These are phyloP conservation scores for Drosophila sulfurigaster DNA, from an alignment of 1,140 invertebrate genomes.

Conservation along the genomic window DNA sequence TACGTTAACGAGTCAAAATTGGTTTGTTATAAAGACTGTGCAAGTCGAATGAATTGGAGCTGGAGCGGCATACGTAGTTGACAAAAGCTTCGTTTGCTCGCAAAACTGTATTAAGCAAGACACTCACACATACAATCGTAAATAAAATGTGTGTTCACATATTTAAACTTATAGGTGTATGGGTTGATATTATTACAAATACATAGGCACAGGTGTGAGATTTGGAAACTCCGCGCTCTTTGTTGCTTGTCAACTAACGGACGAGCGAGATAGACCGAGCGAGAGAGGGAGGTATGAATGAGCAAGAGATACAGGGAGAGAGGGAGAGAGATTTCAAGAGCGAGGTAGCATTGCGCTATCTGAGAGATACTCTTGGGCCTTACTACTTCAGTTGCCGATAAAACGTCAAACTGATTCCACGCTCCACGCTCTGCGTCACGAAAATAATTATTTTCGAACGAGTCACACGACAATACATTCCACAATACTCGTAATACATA, in stretches of 20 bases:
- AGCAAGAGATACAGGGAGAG: not conserved
- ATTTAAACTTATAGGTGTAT: not conserved
- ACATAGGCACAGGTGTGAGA: slow-evolving; percentile 30
- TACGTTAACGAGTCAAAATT: slow-evolving; percentile 7
- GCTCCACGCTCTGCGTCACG: slow-evolving; percentile 47
- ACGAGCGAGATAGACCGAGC: slow-evolving; percentile 12
- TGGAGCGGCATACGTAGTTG: not conserved
- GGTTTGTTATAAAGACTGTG: slow-evolving; percentile 4
- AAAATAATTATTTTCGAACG: slow-evolving; percentile 53
- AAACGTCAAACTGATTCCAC: slow-evolving; percentile 69
- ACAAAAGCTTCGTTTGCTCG: slow-evolving; percentile 13
- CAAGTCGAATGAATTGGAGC: slow-evolving; percentile 15
- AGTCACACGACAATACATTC: slow-evolving; percentile 62
- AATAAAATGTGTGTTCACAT: not conserved
- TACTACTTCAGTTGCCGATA: slow-evolving; percentile 75
- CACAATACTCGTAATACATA: slow-evolving; percentile 33
- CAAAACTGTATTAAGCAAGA: slow-evolving; percentile 13
- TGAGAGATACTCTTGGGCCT: slow-evolving; percentile 58
- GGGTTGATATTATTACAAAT: slow-evolving; percentile 4
- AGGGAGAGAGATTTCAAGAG: not conserved
- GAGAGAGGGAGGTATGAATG: slow-evolving; percentile 10
- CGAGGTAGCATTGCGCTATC: slow-evolving; percentile 41
- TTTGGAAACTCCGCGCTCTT: slow-evolving; percentile 24
- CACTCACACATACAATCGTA: not conserved
- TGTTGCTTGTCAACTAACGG: not conserved